Conservation (phyloP, 2,888 invertebrate species). For the Pheosia gnoma region DNA sequence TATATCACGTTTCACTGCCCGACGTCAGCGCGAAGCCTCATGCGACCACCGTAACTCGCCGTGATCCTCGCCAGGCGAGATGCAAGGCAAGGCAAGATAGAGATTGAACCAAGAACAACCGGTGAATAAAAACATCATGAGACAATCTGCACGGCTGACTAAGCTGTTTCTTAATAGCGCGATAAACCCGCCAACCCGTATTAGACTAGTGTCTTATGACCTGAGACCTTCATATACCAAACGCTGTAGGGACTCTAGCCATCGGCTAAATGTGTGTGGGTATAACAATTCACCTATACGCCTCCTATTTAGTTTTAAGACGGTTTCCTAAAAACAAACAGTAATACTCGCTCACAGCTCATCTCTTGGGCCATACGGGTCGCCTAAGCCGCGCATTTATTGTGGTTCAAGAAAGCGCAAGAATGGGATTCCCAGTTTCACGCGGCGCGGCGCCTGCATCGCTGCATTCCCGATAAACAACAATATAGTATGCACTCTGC, state of each 20-base stretch:
- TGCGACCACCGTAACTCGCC: slow-evolving; percentile 12
- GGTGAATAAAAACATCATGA: no score
- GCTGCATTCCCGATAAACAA: slow-evolving; percentile 7
- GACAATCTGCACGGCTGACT: no score
- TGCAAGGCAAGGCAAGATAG: slow-evolving; percentile 3
- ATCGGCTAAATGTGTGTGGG: no score
- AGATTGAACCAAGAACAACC: no score
- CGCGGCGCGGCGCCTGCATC: slow-evolving; percentile 25
- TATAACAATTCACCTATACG: no score
- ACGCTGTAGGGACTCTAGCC: no score
- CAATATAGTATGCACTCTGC: slow-evolving; percentile 4
- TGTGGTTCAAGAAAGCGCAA: slow-evolving; percentile 42
- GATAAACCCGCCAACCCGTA: no score
- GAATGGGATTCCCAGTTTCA: slow-evolving; percentile 44
- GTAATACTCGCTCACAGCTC: slow-evolving; percentile 13
- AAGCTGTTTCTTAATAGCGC: no score
- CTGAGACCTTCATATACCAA: no score
- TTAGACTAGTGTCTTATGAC: no score
- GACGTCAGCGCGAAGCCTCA: slow-evolving; percentile 32
- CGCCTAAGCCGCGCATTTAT: slow-evolving; percentile 44
- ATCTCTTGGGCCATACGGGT: slow-evolving; percentile 19
- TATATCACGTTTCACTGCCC: slow-evolving; percentile 15
- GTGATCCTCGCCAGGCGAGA: slow-evolving; percentile 7
- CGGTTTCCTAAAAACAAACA: neutral
- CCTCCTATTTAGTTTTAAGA: no score